Evolutionary conservation across 2,113 vertebrate species (phyloP).

Genomic region (Poecilia latipinna): DNA sequence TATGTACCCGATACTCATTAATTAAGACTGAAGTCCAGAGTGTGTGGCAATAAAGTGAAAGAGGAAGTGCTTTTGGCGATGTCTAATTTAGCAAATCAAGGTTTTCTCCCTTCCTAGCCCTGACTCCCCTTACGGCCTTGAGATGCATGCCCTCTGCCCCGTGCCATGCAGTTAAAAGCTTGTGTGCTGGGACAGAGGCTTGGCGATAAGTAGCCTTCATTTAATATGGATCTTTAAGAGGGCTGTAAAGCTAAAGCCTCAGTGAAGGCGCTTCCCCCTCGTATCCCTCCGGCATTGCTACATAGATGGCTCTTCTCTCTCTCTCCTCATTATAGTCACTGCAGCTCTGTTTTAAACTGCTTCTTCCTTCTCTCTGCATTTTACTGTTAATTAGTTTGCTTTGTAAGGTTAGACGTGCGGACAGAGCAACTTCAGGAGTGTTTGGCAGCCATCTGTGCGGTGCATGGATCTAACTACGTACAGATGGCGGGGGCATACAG

Average conservation of each 20-base stretch:
- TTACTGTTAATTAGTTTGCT: slow-evolving; percentile 92
- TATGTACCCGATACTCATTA: not conserved
- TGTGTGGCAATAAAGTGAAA: slow-evolving; percentile 17
- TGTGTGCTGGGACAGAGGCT: slow-evolving; percentile 71
- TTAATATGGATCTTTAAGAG: slow-evolving; percentile 79
- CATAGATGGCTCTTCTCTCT: slow-evolving; percentile 40
- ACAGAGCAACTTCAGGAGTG: slow-evolving; percentile 89
- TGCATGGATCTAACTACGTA: slow-evolving; percentile 91
- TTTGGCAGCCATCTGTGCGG: slow-evolving; percentile 95
- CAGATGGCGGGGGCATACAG: slow-evolving; percentile 95
- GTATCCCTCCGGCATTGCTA: slow-evolving; percentile 38
- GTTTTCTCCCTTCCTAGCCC: slow-evolving; percentile 38
- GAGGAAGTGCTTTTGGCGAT: slow-evolving; percentile 17
- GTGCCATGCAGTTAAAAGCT: slow-evolving; percentile 68
- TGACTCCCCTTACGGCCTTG: slow-evolving; percentile 56
- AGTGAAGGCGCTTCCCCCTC: slow-evolving; percentile 46
- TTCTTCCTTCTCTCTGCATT: slow-evolving; percentile 88
- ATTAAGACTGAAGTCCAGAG: not conserved
- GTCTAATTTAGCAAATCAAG: slow-evolving; percentile 46
- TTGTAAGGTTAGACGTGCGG: slow-evolving; percentile 93
- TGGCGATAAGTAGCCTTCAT: slow-evolving; percentile 73
- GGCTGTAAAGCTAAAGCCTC: slow-evolving; percentile 76
- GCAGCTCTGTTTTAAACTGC: slow-evolving; percentile 88
- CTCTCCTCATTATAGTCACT: slow-evolving; percentile 83
- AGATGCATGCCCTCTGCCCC: slow-evolving; percentile 59